These are phyloP conservation scores for Lamprotornis superbus DNA, from an alignment of 2,113 vertebrate species.

Conservation along the genomic window DNA sequence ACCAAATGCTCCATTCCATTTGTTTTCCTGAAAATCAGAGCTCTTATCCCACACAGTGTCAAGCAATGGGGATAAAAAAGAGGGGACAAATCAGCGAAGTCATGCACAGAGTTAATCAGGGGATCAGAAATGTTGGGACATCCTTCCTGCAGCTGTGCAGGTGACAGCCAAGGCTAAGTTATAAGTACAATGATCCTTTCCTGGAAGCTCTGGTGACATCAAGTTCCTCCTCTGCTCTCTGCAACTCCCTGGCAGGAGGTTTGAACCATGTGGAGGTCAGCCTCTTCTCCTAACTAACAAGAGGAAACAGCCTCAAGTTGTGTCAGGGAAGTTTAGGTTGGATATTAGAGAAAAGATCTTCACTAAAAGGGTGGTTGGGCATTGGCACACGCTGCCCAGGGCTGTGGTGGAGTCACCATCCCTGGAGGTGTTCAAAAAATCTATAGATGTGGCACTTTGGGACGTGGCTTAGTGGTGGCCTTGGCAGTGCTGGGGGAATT, in stretches of 20 bases:
- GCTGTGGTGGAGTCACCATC: background rate
- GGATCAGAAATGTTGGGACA: background rate
- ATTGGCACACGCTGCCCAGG: accelerated
- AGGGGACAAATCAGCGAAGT: background rate
- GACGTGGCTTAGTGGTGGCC: background rate
- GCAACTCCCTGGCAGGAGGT: background rate
- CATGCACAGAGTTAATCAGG: background rate
- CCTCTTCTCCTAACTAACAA: background rate
- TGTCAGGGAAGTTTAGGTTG: background rate
- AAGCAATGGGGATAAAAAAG: background rate
- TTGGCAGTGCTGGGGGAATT: background rate
- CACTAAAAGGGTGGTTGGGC: background rate
- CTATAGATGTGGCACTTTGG: background rate
- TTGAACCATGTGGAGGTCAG: background rate
- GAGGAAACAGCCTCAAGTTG: background rate
- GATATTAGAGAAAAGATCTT: background rate
- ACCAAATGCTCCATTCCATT: background rate
- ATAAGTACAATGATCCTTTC: accelerated
- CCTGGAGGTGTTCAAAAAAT: background rate
- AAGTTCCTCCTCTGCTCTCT: background rate
- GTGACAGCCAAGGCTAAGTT: background rate
- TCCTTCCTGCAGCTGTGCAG: background rate
- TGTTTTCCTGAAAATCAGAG: background rate
- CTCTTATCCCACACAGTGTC: background rate
- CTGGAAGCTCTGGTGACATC: background rate